phyloP scores from a whole-genome alignment of 1,140 invertebrate species.

The Phortica variegata region DNA sequence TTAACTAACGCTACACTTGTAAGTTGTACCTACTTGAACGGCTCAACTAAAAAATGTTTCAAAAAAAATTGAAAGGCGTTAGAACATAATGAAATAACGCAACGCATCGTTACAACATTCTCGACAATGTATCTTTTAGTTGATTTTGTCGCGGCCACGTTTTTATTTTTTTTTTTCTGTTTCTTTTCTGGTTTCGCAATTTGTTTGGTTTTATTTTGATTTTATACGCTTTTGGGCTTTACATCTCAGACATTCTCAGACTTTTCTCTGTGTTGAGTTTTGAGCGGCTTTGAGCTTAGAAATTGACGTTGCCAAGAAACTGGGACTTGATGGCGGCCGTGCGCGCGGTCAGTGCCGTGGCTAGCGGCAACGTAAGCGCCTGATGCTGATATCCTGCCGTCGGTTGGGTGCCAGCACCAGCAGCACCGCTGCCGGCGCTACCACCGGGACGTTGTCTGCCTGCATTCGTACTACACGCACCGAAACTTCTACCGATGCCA shows the following conservation, averaged over 20 bases:
- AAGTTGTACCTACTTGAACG: too few species aligned
- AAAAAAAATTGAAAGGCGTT: slow-evolving; percentile 8
- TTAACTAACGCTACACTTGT: too few species aligned
- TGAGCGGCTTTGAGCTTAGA: slow-evolving; percentile 31
- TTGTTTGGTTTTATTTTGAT: neutral
- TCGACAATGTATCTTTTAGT: slow-evolving; percentile 27
- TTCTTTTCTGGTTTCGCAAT: neutral
- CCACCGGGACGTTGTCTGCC: slow-evolving; percentile 17
- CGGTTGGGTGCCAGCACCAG: slow-evolving; percentile 29
- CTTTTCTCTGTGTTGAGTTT: slow-evolving; percentile 16
- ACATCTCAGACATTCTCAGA: slow-evolving; percentile 12
- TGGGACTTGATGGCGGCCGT: slow-evolving; percentile 55
- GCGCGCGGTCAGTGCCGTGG: slow-evolving; percentile 50
- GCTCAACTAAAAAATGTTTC: slow-evolving; percentile 14
- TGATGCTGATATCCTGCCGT: slow-evolving; percentile 51
- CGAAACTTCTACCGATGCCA: slow-evolving; percentile 57
- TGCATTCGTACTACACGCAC: slow-evolving; percentile 49
- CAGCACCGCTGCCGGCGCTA: slow-evolving; percentile 28
- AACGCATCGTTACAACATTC: too few species aligned
- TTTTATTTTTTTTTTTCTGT: slow-evolving; percentile 6
- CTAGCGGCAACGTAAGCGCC: slow-evolving; percentile 45
- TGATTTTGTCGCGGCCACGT: slow-evolving; percentile 14
- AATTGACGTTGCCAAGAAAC: slow-evolving; percentile 56
- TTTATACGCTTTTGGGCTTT: slow-evolving; percentile 13
- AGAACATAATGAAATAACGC: slow-evolving; percentile 20